Percentiles rank a stretch among this genome's conserved stretches.
These are phyloP conservation scores for Tenebrio molitor DNA, from an alignment of 1,140 invertebrate genomes.

Conservation along the genomic window DNA sequence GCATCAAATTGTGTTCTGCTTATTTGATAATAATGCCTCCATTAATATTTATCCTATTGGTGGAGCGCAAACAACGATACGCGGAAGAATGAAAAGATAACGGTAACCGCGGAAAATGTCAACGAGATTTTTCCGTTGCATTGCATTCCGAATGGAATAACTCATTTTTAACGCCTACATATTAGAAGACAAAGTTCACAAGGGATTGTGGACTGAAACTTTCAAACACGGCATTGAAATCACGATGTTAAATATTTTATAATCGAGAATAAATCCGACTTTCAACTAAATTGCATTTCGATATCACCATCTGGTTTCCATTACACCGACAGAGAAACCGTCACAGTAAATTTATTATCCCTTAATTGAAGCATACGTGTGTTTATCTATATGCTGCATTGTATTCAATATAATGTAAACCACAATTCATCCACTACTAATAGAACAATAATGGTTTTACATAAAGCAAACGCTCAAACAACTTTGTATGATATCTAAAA, in stretches of 20 bases:
- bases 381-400: not conserved
- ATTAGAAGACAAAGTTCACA: not conserved
- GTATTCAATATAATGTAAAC: not conserved
- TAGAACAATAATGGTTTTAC: not conserved
- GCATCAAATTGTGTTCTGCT: not conserved
- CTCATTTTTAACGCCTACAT: constrained; percentile 20
- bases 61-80: not conserved
- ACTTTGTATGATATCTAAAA: too few species aligned
- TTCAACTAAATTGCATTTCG: constrained; percentile 7
- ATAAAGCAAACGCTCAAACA: not conserved
- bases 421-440: not conserved
- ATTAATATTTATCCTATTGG: constrained; percentile 6
- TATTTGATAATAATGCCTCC: constrained; percentile 16
- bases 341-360: constrained; percentile 1
- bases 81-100: constrained; percentile 10
- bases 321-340: not conserved
- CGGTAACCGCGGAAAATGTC: constrained; percentile 18
- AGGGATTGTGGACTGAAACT: constrained; percentile 3
- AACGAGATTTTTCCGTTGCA: constrained; percentile 26
- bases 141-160: not conserved
- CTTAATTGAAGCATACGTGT: not conserved
- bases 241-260: constrained; percentile 8
- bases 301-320: not conserved
- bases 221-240: constrained; percentile 33
- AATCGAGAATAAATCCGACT: not conserved